Percentiles rank a stretch among this genome's conserved stretches.
These are phyloP conservation scores for Brachyptera risi DNA, from an alignment of 2,888 invertebrate species.

Conservation along the genomic window DNA sequence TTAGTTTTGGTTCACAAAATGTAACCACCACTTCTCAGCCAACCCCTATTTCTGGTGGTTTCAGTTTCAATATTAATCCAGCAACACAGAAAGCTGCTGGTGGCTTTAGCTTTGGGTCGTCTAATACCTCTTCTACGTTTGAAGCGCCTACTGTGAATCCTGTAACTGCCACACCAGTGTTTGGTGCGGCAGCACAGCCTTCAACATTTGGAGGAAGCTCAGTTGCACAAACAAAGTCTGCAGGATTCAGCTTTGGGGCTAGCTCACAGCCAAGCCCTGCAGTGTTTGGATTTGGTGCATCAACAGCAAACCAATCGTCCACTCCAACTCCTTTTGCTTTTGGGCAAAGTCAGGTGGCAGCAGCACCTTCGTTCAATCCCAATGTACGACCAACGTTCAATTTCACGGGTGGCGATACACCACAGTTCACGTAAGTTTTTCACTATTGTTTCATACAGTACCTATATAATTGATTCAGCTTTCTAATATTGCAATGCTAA, in stretches of 20 bases:
- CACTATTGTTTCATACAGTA: neutral
- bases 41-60: neutral
- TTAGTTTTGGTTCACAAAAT: conserved; percentile 1
- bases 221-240: neutral
- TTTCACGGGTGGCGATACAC: conserved; percentile 48
- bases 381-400: conserved; percentile 48
- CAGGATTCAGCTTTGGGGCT: conserved; percentile 24
- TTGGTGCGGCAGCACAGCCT: neutral
- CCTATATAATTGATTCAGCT: neutral
- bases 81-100: neutral
- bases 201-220: conserved; percentile 1
- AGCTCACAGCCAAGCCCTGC: conserved; percentile 2
- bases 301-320: no score
- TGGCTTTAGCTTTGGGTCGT: neutral
- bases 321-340: conserved; percentile 9
- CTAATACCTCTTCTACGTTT: neutral
- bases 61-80: neutral
- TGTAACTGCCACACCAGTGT: neutral
- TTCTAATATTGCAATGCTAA: no score
- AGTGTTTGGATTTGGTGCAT: conserved; percentile 18
- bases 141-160: neutral
- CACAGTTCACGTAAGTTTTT: conserved; percentile 48
- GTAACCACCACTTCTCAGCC: neutral
- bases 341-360: neutral
- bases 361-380: conserved; percentile 43